Conservation (phyloP, 1,140 invertebrate genomes). For the Drosophila bifasciata region DNA sequence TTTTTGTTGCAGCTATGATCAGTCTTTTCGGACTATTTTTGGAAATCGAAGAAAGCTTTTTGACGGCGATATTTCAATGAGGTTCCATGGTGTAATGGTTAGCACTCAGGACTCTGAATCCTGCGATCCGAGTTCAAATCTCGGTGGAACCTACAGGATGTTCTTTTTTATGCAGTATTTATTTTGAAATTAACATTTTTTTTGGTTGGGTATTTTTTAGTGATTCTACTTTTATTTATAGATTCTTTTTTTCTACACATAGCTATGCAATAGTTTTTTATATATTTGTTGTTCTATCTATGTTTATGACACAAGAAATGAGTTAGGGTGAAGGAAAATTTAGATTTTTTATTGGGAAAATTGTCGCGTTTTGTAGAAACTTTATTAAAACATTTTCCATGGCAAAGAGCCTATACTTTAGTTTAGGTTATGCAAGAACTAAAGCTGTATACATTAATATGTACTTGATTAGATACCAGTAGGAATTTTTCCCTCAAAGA, state of each 20-base stretch:
- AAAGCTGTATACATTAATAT: too few relatives aligned
- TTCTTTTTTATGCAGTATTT: neutral
- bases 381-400: too few relatives aligned
- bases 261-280: too few relatives aligned
- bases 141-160: slow-evolving; percentile 88
- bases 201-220: neutral
- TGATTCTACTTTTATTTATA: neutral
- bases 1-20: slow-evolving; percentile 20
- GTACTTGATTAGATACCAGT: too few relatives aligned
- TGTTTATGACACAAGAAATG: too few relatives aligned
- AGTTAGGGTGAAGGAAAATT: too few relatives aligned
- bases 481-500: too few relatives aligned
- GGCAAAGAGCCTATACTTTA: too few relatives aligned
- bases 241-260: neutral
- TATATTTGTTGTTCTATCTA: too few relatives aligned
- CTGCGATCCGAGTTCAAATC: slow-evolving; percentile 95
- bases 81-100: slow-evolving; percentile 95
- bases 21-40: slow-evolving; percentile 16
- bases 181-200: slow-evolving; percentile 1
- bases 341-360: too few relatives aligned
- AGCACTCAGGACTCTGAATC: slow-evolving; percentile 96
- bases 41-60: slow-evolving; percentile 19
- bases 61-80: neutral
- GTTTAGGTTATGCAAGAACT: too few relatives aligned
- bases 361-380: too few relatives aligned